Evolutionary conservation across 1,140 invertebrate species (phyloP), one percentile per base, ranked within the genome.

Genomic region (Eciton burchellii): DNA sequence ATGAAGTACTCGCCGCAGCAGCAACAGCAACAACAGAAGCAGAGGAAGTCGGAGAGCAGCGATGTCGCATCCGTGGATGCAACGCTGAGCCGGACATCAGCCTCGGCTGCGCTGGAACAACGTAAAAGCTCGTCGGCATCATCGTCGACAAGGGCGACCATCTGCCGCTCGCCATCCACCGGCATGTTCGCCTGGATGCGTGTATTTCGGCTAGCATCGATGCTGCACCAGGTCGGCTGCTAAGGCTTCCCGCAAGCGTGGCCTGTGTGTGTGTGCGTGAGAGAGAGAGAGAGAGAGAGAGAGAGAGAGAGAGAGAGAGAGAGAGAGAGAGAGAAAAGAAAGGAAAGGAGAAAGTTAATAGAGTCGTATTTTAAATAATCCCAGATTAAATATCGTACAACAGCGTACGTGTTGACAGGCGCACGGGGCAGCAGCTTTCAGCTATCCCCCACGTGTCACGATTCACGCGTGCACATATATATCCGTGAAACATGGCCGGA

Each of bases 1-100:
- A 93, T 93, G 92, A 93, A 93, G 90, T 94, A 94, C 88, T 94
- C 92, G 66, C 92, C 92, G 89, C 92, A 94, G 84, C 91, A 92
- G 84, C 91, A 94, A 84, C 91, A 92, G 82, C 91, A 92, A 24
- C 90, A 93, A 84, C 92, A 92, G 56, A 92, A 94, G 87, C 89
- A 93, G 76, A 84, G 91, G 19, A 93, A 93, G 87, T 93, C 91
- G 72, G 92, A 92, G 84, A 93, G 93, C 87, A 93, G 92, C 85
- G 92, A 93, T 56, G 88, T 90, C 54, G 90, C 85, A 62, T 92
- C 92, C 54, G 82, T 89, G 41, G 90, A 90, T 57, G 89, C 86
- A 52, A 93, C 90, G 14, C 92, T 90, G 12, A 86, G 83, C 29
- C 82, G 85, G 0, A 84, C 62, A 4, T 82, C 60, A 19, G 21